Evolutionary conservation across 2,888 invertebrate genomes (phyloP).

Genomic region (Drosophila conformis): DNA sequence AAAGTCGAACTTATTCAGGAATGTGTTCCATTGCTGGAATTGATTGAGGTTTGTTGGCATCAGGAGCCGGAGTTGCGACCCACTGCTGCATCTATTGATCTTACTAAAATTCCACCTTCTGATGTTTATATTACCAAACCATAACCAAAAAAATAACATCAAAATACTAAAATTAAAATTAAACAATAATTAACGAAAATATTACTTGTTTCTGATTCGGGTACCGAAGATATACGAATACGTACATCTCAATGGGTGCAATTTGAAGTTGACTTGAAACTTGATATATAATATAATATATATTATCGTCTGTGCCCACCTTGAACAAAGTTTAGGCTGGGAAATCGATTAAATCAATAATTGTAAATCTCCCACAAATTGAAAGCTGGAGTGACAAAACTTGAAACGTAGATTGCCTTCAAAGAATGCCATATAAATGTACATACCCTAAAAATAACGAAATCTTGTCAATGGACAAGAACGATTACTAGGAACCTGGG

Average conservation of each 20-base stretch:
- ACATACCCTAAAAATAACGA: neutral
- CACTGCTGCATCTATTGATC: neutral
- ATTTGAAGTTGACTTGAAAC: too few species aligned
- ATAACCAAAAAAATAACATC: neutral
- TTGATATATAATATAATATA: neutral
- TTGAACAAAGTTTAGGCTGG: too few species aligned
- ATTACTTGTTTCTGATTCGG: too few species aligned
- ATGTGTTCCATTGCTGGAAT: neutral
- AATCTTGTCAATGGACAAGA: neutral
- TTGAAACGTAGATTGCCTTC: neutral
- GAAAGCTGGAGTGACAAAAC: neutral
- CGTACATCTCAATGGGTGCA: neutral
- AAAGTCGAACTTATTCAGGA: neutral
- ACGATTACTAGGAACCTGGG: too few species aligned
- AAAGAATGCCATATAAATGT: too few species aligned
- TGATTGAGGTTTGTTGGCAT: constrained; percentile 23
- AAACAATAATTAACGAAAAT: neutral
- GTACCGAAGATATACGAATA: neutral
- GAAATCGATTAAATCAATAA: neutral
- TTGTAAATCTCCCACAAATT: neutral
- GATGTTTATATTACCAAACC: neutral
- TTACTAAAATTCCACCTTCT: neutral
- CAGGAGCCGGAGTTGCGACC: neutral
- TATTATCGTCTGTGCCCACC: too few species aligned
- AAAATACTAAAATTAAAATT: neutral